Evolutionary conservation across 2,888 invertebrate species (phyloP), one percentile per base, ranked within the genome.

Genomic region (Prosopocoilus inquinatus): DNA sequence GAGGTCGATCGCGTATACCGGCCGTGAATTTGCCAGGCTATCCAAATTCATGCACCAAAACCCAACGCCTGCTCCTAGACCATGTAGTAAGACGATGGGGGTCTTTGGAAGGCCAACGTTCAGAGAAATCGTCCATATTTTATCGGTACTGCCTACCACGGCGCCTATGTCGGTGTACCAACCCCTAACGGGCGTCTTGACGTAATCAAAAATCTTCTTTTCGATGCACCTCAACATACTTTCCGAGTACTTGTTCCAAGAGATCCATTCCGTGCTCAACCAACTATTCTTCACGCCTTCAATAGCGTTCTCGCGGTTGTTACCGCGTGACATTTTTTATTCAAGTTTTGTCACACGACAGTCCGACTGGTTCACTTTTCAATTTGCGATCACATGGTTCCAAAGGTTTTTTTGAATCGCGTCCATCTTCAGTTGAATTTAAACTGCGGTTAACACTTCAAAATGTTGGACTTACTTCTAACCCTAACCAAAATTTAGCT

Each of bases 21-120:
- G 91, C 50, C 95, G 81, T 7, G 85, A 80, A 44, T 83, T 81
- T 0, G 92, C 88, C 4, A 96, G 78, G 0, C 85, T 80, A 73
- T 95, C 94, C 3, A 96, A 79, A 77, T 96, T 97, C 64, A 91
- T 84, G 57, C 91, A 89, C 96, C 96, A 97, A 53, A 97, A 81
- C 2, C 91, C 96, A 13, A 94, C 84, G 1, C 96, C 97, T 0
- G 95, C 89, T 8, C 91, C 96, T 75, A 97, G 86, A 0, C 97
- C 97, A 74, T 97, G 97, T 9, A 97, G 79, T 69, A 97, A 72
- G 34, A 97, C 91, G 32, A 97, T 77, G 0, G 97, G 96, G 0
- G 86, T 86, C 69, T 87, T 86, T 53, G 78, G 75, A 38, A 80
- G 80, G 60, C 81, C 79, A 62, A 79, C 78, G 66, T 85, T 84